A percentile compares a stretch with the other conserved stretches of the same genome.
phyloP scores from a whole-genome alignment of 2,888 invertebrate species.

The Drosophila mercatorum region DNA sequence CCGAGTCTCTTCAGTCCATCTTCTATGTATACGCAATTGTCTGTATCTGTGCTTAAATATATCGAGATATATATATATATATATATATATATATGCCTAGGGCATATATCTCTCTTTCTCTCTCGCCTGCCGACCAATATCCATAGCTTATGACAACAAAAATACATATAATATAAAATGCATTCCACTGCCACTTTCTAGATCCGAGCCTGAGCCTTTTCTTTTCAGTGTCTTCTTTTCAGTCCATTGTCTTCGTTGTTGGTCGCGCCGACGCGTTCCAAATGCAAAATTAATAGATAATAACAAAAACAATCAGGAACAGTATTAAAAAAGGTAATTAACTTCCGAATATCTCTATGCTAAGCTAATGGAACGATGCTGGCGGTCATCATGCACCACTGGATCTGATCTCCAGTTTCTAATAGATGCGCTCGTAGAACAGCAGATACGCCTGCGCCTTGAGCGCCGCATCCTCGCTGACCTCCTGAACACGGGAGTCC shows the following conservation, averaged over 20 bases:
- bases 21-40: not conserved
- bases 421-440: slow-evolving; percentile 97
- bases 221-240: slow-evolving; percentile 3
- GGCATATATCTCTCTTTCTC: not conserved
- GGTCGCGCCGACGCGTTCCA: slow-evolving; percentile 22
- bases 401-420: slow-evolving; percentile 72
- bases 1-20: slow-evolving; percentile 31
- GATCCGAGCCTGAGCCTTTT: slow-evolving; percentile 5
- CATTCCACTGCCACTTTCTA: slow-evolving; percentile 8
- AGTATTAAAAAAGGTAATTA: slow-evolving; percentile 1
- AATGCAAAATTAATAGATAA: slow-evolving; percentile 38
- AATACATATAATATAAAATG: slow-evolving; percentile 14
- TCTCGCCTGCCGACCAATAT: slow-evolving; percentile 3
- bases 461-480: slow-evolving; percentile 91
- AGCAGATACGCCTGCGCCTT: slow-evolving; percentile 96
- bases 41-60: not conserved
- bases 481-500: slow-evolving; percentile 94
- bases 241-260: slow-evolving; percentile 48
- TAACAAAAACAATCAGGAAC: slow-evolving; percentile 20
- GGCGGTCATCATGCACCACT: slow-evolving; percentile 4
- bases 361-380: slow-evolving; percentile 36
- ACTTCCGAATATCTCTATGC: slow-evolving; percentile 5
- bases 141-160: not conserved
- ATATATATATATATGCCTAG: not conserved
- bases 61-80: not conserved